Percentiles rank a stretch among this genome's conserved stretches.
Conservation (phyloP, 2,888 invertebrate genomes). For the Callinectes sapidus region DNA sequence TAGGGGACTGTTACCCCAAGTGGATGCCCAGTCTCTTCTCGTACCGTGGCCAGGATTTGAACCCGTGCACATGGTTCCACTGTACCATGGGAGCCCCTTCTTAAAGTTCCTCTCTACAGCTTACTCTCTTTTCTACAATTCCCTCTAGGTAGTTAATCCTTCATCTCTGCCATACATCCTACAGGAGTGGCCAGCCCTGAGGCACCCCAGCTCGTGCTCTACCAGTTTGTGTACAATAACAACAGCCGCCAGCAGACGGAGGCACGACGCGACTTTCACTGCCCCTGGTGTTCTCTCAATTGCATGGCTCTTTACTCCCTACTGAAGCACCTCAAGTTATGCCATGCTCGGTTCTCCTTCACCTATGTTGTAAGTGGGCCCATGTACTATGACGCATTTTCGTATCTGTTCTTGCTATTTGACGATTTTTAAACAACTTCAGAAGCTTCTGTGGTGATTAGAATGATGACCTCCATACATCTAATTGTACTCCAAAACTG, state of each 20-base stretch:
- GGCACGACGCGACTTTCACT: conserved; percentile 92
- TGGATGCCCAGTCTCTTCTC: too few relatives aligned
- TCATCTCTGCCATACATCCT: background rate
- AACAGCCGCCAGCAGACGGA: conserved; percentile 96
- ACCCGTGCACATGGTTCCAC: too few relatives aligned
- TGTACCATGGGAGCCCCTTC: background rate
- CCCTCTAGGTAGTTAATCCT: background rate
- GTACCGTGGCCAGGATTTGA: too few relatives aligned
- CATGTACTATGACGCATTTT: too few relatives aligned
- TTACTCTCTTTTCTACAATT: background rate
- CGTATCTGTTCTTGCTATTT: too few relatives aligned
- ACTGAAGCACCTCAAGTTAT: conserved; percentile 93
- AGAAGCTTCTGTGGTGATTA: too few relatives aligned
- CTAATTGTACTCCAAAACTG: too few relatives aligned
- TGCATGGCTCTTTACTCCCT: conserved; percentile 91
- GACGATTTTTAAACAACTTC: too few relatives aligned
- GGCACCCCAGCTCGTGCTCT: conserved; percentile 86
- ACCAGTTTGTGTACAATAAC: conserved; percentile 96
- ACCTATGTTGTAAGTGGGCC: conserved; percentile 86
- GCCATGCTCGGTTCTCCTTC: conserved; percentile 95
- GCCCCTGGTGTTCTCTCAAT: conserved; percentile 96
- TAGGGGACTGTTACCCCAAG: too few relatives aligned
- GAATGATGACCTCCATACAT: too few relatives aligned
- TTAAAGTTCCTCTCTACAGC: background rate
- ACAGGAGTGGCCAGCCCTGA: conserved; percentile 70